Evolutionary conservation across 2,797 vertebrate species (phyloP).

Genomic region (Heterohyrax brucei): DNA sequence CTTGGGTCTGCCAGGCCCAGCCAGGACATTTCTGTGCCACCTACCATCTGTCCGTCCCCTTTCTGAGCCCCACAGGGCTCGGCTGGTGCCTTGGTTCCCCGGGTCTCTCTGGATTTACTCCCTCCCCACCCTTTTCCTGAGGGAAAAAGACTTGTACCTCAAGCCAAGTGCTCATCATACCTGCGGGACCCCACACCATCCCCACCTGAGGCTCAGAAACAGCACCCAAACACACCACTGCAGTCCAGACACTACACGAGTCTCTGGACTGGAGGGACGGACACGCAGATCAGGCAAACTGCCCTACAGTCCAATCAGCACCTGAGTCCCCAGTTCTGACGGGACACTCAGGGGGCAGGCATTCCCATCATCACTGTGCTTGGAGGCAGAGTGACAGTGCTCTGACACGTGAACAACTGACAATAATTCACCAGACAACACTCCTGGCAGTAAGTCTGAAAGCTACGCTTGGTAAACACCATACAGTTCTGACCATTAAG

Average conservation of each 20-base stretch:
- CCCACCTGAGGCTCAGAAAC: not conserved
- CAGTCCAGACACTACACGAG: not conserved
- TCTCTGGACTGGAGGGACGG: no score
- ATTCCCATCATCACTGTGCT: not conserved
- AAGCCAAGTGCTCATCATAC: not conserved
- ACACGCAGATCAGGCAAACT: not conserved
- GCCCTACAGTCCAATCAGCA: not conserved
- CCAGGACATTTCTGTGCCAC: not conserved
- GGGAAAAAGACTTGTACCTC: not conserved
- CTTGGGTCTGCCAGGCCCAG: not conserved
- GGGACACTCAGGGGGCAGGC: constrained; percentile 29
- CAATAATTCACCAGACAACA: not conserved
- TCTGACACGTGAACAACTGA: not conserved
- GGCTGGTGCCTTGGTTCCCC: not conserved
- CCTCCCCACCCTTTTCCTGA: not conserved
- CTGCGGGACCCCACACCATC: rapidly evolving
- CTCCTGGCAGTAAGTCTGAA: not conserved
- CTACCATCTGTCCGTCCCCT: not conserved
- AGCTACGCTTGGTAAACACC: not conserved
- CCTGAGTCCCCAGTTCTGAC: not conserved
- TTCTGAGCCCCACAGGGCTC: not conserved
- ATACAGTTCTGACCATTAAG: not conserved
- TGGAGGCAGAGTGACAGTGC: not conserved
- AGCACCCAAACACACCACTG: not conserved
- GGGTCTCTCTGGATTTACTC: not conserved